Conservation (phyloP, 2,113 vertebrate species). For the Hypanus sabinus region DNA sequence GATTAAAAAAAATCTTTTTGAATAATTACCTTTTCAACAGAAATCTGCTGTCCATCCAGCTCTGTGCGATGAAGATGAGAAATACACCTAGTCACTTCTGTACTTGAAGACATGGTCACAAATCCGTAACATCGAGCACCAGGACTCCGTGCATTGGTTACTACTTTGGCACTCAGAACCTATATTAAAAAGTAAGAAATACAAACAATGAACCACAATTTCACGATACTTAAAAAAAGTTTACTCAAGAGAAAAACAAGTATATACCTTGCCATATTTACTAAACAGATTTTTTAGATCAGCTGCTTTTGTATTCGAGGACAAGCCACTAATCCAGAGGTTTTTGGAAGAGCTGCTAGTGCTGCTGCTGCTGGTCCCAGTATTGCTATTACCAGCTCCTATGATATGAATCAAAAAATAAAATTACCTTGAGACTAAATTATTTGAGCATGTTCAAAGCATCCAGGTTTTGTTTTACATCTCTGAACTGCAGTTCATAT, state of each 20-base stretch:
- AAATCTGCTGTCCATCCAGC: conserved; percentile 91
- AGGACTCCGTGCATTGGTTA: conserved; percentile 92
- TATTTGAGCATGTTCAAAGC: background rate
- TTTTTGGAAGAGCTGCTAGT: conserved; percentile 80
- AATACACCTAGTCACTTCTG: conserved; percentile 82
- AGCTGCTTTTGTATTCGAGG: conserved; percentile 94
- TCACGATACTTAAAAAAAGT: background rate
- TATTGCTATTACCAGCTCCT: conserved; percentile 62
- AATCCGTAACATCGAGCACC: conserved; percentile 93
- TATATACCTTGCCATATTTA: conserved; percentile 90
- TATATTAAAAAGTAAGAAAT: conserved; percentile 45
- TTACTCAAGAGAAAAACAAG: background rate
- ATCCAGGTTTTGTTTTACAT: background rate
- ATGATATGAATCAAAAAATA: conserved; percentile 45
- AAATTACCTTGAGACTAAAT: background rate
- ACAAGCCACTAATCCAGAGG: conserved; percentile 93
- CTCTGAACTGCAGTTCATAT: background rate
- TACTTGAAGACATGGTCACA: conserved; percentile 89
- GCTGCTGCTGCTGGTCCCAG: conserved; percentile 54
- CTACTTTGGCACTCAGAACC: conserved; percentile 94
- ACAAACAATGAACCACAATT: background rate
- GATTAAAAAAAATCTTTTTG: background rate
- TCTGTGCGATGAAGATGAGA: conserved; percentile 88
- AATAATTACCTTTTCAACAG: conserved; percentile 82
- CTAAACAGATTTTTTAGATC: conserved; percentile 97